phyloP scores from a whole-genome alignment of 2,888 invertebrate genomes.

The Drosophila cognata region DNA sequence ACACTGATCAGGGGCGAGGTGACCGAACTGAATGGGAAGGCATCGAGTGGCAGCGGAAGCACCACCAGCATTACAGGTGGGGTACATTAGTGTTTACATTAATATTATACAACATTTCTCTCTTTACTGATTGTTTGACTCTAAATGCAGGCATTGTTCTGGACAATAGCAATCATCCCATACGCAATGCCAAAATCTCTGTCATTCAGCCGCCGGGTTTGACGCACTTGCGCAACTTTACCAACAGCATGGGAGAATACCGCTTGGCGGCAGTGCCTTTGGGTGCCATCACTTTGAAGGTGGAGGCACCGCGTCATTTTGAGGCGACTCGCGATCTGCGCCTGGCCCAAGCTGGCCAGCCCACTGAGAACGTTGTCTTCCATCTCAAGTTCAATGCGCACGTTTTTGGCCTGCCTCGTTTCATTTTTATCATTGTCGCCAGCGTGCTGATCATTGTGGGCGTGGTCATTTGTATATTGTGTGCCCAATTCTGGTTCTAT shows the following conservation, averaged over 20 bases:
- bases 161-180: slow-evolving; percentile 87
- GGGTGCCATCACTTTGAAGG: slow-evolving; percentile 86
- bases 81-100: neutral
- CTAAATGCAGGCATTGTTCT: slow-evolving; percentile 86
- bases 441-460: slow-evolving; percentile 86
- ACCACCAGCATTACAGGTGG: slow-evolving; percentile 56
- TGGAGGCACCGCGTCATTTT: slow-evolving; percentile 87
- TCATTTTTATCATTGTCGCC: slow-evolving; percentile 90
- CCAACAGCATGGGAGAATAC: slow-evolving; percentile 82
- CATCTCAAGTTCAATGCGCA: slow-evolving; percentile 88
- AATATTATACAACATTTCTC: neutral
- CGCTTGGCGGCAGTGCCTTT: slow-evolving; percentile 73
- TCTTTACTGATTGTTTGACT: neutral
- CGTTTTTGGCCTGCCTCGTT: slow-evolving; percentile 91
- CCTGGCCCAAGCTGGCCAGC: slow-evolving; percentile 80
- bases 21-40: slow-evolving; percentile 64
- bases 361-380: slow-evolving; percentile 88
- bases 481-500: slow-evolving; percentile 80
- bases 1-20: slow-evolving; percentile 66
- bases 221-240: slow-evolving; percentile 80
- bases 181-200: slow-evolving; percentile 86
- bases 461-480: slow-evolving; percentile 78
- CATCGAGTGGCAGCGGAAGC: neutral
- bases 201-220: slow-evolving; percentile 84
- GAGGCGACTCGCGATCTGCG: slow-evolving; percentile 83